Base-by-base conservation (phyloP, 1,140 invertebrate genomes). In the Melipona quadrifasciata region DNA sequence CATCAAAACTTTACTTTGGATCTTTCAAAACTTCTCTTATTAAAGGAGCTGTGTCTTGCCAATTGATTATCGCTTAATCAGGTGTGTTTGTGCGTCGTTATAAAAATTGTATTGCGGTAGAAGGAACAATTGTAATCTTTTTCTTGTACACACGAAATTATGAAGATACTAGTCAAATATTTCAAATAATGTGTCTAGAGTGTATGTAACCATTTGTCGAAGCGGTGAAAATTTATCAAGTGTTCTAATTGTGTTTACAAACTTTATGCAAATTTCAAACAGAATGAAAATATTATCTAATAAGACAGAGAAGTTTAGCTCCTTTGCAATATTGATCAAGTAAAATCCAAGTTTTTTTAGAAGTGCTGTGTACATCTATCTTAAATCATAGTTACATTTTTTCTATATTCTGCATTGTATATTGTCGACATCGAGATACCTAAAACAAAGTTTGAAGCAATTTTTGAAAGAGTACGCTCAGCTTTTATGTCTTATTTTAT, bases 11-110 rank as follows among this genome's bases (percentile, higher is more conserved):
- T 16, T 57, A 47, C 24, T 1, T 47, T 24, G 21, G 64, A 67
- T 17, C 34, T 79, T 34, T 53, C 57, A 16, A 65, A 27, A 87
- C 27, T 11, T n/a, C 6, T 34, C 27, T 31, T 19, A 14, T 58
- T 19, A 55, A n/a, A 11, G 61, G 19, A 53, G 51, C 19, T 34
- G 2, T 65, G 57, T 70, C 21, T 34, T 65, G 57, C 21, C 77
- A 78, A 87, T 87, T 85, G 57, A 80, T 79, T 68, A 11, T 70
- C 51, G 65, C 53, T 73, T 57, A 19, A 76, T 68, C 47, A 67
- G n/a, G 55, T 27, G 74, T 58, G 57, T 72, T 47, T 47, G 64
- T 65, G 34, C 47, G 47, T 47, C 58, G 14, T 47, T 57, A 17
- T 24, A 68, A 61, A 47, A 61, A 68, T 17, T 58, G n/a, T 67